Percentiles rank a stretch among this genome's conserved stretches.
Conservation (phyloP, 2,113 vertebrate genomes). For the Xiphias gladius region DNA sequence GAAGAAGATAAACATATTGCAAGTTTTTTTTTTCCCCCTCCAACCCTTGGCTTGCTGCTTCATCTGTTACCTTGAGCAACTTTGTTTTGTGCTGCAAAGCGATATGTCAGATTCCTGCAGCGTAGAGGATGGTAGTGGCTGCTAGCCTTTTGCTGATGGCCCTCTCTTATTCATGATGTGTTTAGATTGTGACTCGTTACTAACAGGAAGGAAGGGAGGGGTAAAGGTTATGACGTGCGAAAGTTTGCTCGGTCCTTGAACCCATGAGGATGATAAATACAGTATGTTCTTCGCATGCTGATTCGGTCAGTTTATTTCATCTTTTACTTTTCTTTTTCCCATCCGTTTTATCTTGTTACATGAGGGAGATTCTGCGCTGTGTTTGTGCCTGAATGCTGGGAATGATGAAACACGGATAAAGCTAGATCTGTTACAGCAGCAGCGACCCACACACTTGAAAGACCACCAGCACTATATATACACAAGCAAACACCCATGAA, state of each 20-base stretch:
- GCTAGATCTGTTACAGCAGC: too few species aligned
- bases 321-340: background rate
- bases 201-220: background rate
- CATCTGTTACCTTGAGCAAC: background rate
- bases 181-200: background rate
- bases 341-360: background rate
- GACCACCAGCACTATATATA: too few species aligned
- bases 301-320: background rate
- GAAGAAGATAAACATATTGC: background rate
- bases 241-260: background rate
- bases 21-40: background rate
- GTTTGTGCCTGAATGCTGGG: too few species aligned
- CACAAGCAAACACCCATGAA: too few species aligned
- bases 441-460: too few species aligned
- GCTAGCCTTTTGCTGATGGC: fast-evolving
- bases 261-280: background rate
- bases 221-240: fast-evolving
- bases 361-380: background rate
- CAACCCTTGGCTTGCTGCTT: background rate
- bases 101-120: background rate
- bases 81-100: background rate
- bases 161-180: background rate
- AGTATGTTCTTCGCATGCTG: background rate
- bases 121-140: background rate
- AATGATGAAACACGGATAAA: too few species aligned